Base-by-base conservation (phyloP, 2,797 vertebrate genomes). In the Myotis findleyi region DNA sequence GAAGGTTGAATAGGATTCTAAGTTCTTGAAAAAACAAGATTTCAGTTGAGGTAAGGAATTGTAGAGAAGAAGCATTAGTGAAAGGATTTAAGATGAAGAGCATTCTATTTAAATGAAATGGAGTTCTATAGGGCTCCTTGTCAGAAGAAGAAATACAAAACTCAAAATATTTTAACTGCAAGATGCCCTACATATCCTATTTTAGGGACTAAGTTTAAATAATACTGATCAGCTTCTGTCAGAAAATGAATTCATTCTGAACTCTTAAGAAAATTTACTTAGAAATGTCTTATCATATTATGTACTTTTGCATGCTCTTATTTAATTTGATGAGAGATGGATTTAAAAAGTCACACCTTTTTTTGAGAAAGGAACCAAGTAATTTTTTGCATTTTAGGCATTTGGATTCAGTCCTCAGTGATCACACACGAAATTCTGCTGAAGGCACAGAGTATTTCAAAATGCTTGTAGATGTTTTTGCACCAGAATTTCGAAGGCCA, bases 361-460 rank as follows among this genome's bases (percentile, higher is more conserved):
- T 76, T 95, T 59, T 88, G 81, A 81, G 82, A 84, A 62, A 73
- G 30, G 72, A 87, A 49, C 30, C 38, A 89, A 77, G 27, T 77
- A 51, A 80, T 59, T 88, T 95, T 90, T 95, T 92, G 47, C 76
- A 53, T 89, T 97, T 89, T 97, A 99, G 98, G 93, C 98, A 99
- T 93, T 87, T 99, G 90, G 99, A 99, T 97, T 99, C 98, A 7
- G 99, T 99, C 51, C 98, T 99, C 17, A 96, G 98, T 79, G 99
- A 99, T 97, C 99, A 99, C 92, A 99, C 99, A 1, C 99, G 99
- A 76, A 99, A 99, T 98, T 99, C 99, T 83, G 99, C 99, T 0
- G 99, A 99, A 96, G 99, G 99, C 71, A 99, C 99, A 0, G 99
- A 99, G 95, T 99, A 99, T 97, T 99, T 99, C 98, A 99, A 99